A percentile compares a stretch with the other conserved stretches of the same genome.
Evolutionary conservation across 1,140 invertebrate species (phyloP).

Genomic region (Dinothrombium tinctorium): DNA sequence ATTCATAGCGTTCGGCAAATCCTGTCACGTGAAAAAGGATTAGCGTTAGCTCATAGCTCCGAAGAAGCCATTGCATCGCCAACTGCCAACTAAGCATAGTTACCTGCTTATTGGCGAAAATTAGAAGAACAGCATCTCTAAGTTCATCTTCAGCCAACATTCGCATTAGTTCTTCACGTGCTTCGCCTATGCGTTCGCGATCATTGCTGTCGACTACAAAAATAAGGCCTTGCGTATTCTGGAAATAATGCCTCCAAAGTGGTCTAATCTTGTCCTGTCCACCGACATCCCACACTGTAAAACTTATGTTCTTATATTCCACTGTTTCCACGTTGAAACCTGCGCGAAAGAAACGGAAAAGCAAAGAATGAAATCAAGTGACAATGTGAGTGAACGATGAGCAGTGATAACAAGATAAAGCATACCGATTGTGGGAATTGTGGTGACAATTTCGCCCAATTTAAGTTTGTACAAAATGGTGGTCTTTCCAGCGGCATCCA

Average conservation of each 20-base stretch:
- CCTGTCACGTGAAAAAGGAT: too few species aligned
- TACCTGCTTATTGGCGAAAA: slow-evolving; percentile 97
- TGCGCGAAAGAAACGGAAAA: not conserved
- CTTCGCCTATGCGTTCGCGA: slow-evolving; percentile 74
- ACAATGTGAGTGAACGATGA: not conserved
- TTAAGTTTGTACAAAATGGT: slow-evolving; percentile 95
- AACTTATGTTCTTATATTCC: slow-evolving; percentile 30
- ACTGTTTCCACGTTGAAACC: slow-evolving; percentile 24
- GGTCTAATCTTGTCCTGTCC: slow-evolving; percentile 25
- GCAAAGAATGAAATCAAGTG: not conserved
- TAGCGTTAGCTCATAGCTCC: too few species aligned
- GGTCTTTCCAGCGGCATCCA: slow-evolving; percentile 92
- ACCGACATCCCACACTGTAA: slow-evolving; percentile 49
- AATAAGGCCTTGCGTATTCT: slow-evolving; percentile 90
- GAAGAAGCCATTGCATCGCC: not conserved
- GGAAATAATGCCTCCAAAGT: slow-evolving; percentile 90
- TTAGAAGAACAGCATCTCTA: slow-evolving; percentile 78
- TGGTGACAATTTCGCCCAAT: slow-evolving; percentile 88
- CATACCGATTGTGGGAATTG: slow-evolving; percentile 81
- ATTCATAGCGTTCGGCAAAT: slow-evolving; percentile 96
- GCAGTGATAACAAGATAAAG: not conserved
- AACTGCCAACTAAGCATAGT: not conserved
- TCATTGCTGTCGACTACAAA: slow-evolving; percentile 97
- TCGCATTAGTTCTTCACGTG: slow-evolving; percentile 75
- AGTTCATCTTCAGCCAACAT: slow-evolving; percentile 92